Percentiles rank a stretch among this genome's conserved stretches.
These are phyloP conservation scores for Lochmaea capreae DNA, from an alignment of 2,888 invertebrate genomes.

Conservation along the genomic window DNA sequence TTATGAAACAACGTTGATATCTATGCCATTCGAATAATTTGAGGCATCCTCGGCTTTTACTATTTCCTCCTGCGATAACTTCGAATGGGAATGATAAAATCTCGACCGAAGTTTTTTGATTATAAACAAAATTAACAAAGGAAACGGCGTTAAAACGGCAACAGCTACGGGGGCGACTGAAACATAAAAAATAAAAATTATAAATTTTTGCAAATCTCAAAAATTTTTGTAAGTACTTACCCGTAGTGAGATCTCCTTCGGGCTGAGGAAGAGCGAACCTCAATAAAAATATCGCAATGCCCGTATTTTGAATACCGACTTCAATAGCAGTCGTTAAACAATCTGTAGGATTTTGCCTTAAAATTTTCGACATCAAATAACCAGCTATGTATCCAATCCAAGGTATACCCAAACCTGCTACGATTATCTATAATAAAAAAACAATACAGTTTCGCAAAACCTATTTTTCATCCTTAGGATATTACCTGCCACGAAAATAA, in stretches of 20 bases:
- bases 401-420: constrained; percentile 84
- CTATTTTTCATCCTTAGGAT: too few species aligned
- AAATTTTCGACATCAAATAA: constrained; percentile 71
- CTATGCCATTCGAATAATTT: neutral
- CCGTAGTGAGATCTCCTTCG: constrained; percentile 88
- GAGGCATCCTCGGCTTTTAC: constrained; percentile 25
- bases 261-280: constrained; percentile 85
- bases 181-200: constrained; percentile 52
- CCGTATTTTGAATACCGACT: constrained; percentile 94
- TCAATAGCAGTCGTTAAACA: constrained; percentile 91
- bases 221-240: constrained; percentile 62
- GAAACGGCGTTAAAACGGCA: constrained; percentile 94
- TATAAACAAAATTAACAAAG: constrained; percentile 69
- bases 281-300: constrained; percentile 89
- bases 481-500: constrained; percentile 88
- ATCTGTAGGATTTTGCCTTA: constrained; percentile 75
- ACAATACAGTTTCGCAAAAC: constrained; percentile 4
- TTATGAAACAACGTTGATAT: neutral
- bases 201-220: neutral
- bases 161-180: constrained; percentile 89
- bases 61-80: constrained; percentile 28
- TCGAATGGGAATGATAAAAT: constrained; percentile 55
- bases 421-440: constrained; percentile 71
- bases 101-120: constrained; percentile 69
- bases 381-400: constrained; percentile 85